Percentiles rank a stretch among this genome's conserved stretches.
phyloP scores from a whole-genome alignment of 2,888 invertebrate genomes.

The Agrochola circellaris region DNA sequence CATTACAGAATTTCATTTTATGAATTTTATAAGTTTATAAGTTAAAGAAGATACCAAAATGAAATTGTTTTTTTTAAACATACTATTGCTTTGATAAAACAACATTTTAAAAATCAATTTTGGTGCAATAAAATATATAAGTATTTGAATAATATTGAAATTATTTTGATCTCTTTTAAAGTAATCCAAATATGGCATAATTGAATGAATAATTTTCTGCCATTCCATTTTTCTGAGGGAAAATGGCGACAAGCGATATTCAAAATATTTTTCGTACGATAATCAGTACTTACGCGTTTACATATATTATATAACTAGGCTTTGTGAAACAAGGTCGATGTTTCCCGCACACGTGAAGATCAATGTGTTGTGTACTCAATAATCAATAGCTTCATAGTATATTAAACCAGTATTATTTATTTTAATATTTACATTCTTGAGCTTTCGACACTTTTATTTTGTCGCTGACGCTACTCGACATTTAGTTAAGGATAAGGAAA shows the following conservation, averaged over 20 bases:
- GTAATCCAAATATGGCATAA: background rate
- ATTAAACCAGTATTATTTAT: slow-evolving; percentile 59
- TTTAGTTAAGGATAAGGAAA: slow-evolving; percentile 47
- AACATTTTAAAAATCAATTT: background rate
- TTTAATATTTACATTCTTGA: slow-evolving; percentile 22
- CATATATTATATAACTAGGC: slow-evolving; percentile 14
- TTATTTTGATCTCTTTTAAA: slow-evolving; percentile 8
- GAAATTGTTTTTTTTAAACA: too few species aligned
- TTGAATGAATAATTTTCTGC: slow-evolving; percentile 25
- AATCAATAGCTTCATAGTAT: slow-evolving; percentile 23
- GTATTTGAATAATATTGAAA: slow-evolving; percentile 5
- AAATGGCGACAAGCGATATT: background rate
- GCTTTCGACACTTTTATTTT: slow-evolving; percentile 26
- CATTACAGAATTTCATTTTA: slow-evolving; percentile 31
- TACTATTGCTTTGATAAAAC: background rate
- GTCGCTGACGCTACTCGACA: background rate
- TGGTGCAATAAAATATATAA: slow-evolving; percentile 35
- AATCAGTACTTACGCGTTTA: slow-evolving; percentile 11
- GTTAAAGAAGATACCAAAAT: too few species aligned
- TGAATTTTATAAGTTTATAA: background rate
- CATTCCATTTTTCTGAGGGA: slow-evolving; percentile 11
- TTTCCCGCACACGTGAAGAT: background rate
- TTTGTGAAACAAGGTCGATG: slow-evolving; percentile 7
- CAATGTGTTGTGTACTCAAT: slow-evolving; percentile 15
- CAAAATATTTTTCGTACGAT: background rate